Percentiles rank a stretch among this genome's conserved stretches.
These are phyloP conservation scores for Prionace glauca DNA, from an alignment of 2,797 vertebrate species.

Conservation along the genomic window DNA sequence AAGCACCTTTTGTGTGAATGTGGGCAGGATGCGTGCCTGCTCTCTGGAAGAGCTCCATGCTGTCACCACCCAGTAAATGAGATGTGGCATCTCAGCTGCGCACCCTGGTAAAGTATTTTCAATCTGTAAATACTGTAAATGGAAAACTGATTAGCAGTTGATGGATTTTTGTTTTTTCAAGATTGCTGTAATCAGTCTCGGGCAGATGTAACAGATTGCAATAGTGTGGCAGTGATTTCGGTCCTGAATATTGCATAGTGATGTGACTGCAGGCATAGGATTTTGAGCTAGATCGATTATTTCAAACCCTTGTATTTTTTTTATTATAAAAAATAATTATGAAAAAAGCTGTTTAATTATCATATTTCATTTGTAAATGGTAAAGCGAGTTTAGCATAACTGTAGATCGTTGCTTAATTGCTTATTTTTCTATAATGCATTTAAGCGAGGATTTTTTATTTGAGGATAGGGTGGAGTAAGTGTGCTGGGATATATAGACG, in stretches of 20 bases:
- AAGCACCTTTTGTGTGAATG: constrained; percentile 31
- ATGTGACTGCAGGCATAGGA: constrained; percentile 12
- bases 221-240: constrained; percentile 7
- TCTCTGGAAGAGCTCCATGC: constrained; percentile 23
- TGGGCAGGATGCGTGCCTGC: constrained; percentile 20
- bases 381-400: background rate
- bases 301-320: background rate
- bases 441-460: background rate
- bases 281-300: constrained; percentile 10
- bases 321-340: background rate
- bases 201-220: constrained; percentile 36
- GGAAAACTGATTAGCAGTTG: constrained; percentile 33
- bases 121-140: constrained; percentile 38
- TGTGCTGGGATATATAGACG: background rate
- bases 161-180: constrained; percentile 37
- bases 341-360: background rate
- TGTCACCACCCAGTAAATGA: constrained; percentile 22
- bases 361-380: background rate
- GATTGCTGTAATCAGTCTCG: constrained; percentile 28
- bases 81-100: constrained; percentile 37
- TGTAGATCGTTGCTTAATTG: background rate
- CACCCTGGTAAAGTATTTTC: constrained; percentile 35
- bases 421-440: background rate
- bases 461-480: background rate
- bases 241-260: constrained; percentile 17